Conservation (phyloP, 2,888 invertebrate genomes). For the Watsonalla cultraria region DNA sequence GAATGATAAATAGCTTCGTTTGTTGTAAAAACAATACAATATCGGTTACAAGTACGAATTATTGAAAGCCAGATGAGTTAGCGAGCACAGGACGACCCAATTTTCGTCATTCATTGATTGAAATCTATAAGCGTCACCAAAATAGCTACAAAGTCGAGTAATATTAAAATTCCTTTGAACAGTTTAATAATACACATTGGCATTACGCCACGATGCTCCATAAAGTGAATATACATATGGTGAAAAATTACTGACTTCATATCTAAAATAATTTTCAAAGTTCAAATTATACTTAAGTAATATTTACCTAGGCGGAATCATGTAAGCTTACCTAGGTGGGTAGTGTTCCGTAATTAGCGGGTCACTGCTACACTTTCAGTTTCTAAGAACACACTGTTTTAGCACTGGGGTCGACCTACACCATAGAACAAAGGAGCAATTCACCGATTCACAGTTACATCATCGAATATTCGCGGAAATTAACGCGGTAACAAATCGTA, state of each 20-base stretch:
- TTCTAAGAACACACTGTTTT: constrained; percentile 53
- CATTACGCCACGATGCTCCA: constrained; percentile 50
- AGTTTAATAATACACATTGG: constrained; percentile 67
- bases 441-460: constrained; percentile 57
- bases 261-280: background rate
- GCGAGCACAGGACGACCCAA: constrained; percentile 9
- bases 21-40: background rate
- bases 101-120: constrained; percentile 9
- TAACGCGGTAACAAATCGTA: constrained; percentile 29
- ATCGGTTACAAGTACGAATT: background rate
- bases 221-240: constrained; percentile 24
- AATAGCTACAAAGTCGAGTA: constrained; percentile 48
- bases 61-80: background rate
- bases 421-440: constrained; percentile 52
- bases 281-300: no score
- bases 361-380: constrained; percentile 57
- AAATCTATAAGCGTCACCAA: constrained; percentile 22
- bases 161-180: constrained; percentile 55
- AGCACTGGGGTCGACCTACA: constrained; percentile 30
- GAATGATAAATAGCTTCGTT: background rate
- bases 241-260: constrained; percentile 16
- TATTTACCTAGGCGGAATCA: no score
- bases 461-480: constrained; percentile 58
- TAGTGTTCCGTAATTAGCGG: constrained; percentile 41
- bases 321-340: constrained; percentile 36